phyloP scores from a whole-genome alignment of 2,797 vertebrate species.

The Crax fasciolata region DNA sequence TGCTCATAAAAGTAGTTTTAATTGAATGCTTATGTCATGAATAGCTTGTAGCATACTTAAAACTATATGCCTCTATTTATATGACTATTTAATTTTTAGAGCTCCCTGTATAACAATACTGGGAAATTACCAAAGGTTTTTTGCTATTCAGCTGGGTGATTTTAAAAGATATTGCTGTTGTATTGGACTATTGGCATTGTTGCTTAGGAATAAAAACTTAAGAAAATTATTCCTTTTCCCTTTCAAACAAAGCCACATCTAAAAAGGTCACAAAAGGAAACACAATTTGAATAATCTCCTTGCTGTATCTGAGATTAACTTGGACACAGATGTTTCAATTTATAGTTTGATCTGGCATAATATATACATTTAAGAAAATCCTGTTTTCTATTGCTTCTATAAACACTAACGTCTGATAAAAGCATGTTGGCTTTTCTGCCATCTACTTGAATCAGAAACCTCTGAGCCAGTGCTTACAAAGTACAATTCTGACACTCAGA shows the following conservation, averaged over 20 bases:
- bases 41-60: slow-evolving; percentile 72
- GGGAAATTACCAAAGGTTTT: slow-evolving; percentile 79
- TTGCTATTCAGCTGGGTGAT: slow-evolving; percentile 76
- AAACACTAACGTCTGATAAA: slow-evolving; percentile 83
- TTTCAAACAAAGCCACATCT: slow-evolving; percentile 75
- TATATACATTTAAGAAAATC: slow-evolving; percentile 84
- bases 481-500: slow-evolving; percentile 38
- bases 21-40: slow-evolving; percentile 81
- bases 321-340: slow-evolving; percentile 85
- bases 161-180: slow-evolving; percentile 77
- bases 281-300: slow-evolving; percentile 80
- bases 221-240: slow-evolving; percentile 74
- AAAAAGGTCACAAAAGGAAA: slow-evolving; percentile 83
- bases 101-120: slow-evolving; percentile 77
- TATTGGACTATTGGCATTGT: slow-evolving; percentile 68
- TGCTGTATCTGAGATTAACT: slow-evolving; percentile 82
- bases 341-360: slow-evolving; percentile 84
- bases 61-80: slow-evolving; percentile 76
- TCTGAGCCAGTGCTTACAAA: slow-evolving; percentile 70
- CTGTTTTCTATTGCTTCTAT: slow-evolving; percentile 85
- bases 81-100: slow-evolving; percentile 77
- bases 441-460: slow-evolving; percentile 67
- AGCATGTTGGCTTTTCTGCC: slow-evolving; percentile 82
- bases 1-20: slow-evolving; percentile 81
- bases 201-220: slow-evolving; percentile 75